These are phyloP conservation scores for Argyresthia albistria DNA, from an alignment of 2,888 invertebrate species.

Conservation along the genomic window DNA sequence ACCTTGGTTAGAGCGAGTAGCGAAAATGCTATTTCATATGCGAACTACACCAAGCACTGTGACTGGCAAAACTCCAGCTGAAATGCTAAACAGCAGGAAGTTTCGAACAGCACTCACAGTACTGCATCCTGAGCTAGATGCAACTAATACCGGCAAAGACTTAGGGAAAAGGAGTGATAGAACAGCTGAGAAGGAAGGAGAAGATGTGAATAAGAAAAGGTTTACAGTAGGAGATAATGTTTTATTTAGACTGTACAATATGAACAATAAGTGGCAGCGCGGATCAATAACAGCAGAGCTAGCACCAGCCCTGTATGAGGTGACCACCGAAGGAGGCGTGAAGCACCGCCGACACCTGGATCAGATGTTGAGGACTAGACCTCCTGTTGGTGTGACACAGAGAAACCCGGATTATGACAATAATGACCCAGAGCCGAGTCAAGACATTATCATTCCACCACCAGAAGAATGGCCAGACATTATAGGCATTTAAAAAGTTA, in stretches of 20 bases:
- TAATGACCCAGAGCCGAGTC: not conserved
- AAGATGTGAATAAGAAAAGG: no score
- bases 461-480: no score
- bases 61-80: no score
- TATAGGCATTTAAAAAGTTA: no score
- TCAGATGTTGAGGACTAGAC: not conserved
- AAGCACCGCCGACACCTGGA: constrained; percentile 2
- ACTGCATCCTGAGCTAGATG: constrained; percentile 3
- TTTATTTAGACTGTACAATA: constrained; percentile 3
- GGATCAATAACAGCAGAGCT: not conserved
- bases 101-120: no score
- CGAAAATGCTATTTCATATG: no score
- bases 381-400: not conserved
- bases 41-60: no score
- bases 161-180: not conserved
- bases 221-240: not conserved
- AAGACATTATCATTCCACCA: no score
- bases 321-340: not conserved
- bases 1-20: no score
- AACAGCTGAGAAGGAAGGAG: not conserved
- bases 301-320: not conserved
- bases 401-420: not conserved
- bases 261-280: not conserved
- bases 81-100: constrained; percentile 9
- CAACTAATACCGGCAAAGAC: not conserved